These are phyloP conservation scores for Peromyscus maniculatus DNA, from an alignment of 2,113 vertebrate genomes.

Conservation along the genomic window DNA sequence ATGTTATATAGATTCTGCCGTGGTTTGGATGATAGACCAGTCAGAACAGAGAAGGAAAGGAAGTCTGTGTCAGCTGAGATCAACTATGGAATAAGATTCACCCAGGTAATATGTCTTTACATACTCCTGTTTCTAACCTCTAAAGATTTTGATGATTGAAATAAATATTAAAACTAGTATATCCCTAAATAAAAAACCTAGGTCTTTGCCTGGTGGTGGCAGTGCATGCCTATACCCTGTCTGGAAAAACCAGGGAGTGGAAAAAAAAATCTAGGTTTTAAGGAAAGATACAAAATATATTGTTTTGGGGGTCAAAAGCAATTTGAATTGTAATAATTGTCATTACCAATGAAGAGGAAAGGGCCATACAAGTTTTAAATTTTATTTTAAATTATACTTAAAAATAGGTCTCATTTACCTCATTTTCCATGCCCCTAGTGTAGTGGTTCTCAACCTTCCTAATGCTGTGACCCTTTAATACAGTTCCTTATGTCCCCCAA, in stretches of 20 bases:
- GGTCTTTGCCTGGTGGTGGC: not conserved
- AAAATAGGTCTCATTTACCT: not conserved
- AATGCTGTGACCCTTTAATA: not conserved
- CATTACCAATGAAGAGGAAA: not conserved
- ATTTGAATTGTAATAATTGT: not conserved
- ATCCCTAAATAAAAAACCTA: not conserved
- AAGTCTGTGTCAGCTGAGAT: conserved; percentile 99
- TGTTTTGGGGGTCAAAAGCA: not conserved
- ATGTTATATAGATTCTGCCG: conserved; percentile 97
- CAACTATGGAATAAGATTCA: conserved; percentile 99
- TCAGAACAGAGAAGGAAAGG: conserved; percentile 96
- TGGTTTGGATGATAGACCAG: conserved; percentile 96
- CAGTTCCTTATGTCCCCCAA: not conserved
- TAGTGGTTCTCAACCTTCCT: not conserved
- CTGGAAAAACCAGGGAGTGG: not conserved
- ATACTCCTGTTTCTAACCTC: not conserved
- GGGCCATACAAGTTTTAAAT: not conserved
- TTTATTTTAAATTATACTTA: not conserved
- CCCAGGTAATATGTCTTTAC: conserved; percentile 87
- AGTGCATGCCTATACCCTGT: too few relatives aligned
- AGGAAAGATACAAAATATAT: not conserved
- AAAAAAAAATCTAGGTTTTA: not conserved
- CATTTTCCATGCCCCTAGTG: not conserved
- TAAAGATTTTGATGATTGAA: not conserved
- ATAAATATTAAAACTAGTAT: not conserved